Percentiles rank a stretch among this genome's conserved stretches.
Evolutionary conservation across 2,797 vertebrate species (phyloP).

Genomic region (Cynopterus sphinx): DNA sequence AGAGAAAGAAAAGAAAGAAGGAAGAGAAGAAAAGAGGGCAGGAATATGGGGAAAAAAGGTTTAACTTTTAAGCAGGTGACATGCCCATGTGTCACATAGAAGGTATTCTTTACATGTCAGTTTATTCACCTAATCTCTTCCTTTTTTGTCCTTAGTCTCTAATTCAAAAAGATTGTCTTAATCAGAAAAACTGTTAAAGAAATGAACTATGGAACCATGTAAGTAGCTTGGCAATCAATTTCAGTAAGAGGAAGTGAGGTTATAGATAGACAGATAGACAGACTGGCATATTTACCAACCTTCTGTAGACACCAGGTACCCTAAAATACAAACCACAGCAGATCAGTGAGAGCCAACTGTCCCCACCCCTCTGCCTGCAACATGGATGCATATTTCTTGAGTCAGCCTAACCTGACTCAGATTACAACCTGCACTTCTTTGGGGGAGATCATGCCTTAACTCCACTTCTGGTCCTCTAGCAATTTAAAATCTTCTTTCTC

Average conservation of each 20-base stretch:
- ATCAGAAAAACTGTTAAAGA: slow-evolving; percentile 11
- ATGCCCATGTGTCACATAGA: neutral
- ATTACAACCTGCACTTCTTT: neutral
- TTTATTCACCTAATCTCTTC: neutral
- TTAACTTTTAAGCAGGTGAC: neutral
- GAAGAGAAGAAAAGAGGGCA: neutral
- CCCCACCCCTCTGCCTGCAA: neutral
- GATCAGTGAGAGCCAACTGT: neutral
- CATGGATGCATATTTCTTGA: neutral
- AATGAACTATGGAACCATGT: neutral
- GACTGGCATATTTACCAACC: neutral
- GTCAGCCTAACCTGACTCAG: neutral
- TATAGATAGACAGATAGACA: neutral
- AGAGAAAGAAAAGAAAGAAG: neutral
- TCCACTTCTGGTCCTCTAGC: neutral
- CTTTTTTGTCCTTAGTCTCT: neutral
- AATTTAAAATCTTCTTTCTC: neutral
- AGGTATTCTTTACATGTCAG: neutral
- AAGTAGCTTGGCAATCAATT: neutral
- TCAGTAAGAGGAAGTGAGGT: neutral
- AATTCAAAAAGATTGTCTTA: neutral
- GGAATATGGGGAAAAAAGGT: too few relatives aligned
- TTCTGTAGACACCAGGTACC: neutral
- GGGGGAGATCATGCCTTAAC: neutral
- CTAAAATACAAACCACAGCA: neutral